A percentile compares a stretch with the other conserved stretches of the same genome.
These are phyloP conservation scores for Volucella zonaria DNA, from an alignment of 2,888 invertebrate species.

Conservation along the genomic window DNA sequence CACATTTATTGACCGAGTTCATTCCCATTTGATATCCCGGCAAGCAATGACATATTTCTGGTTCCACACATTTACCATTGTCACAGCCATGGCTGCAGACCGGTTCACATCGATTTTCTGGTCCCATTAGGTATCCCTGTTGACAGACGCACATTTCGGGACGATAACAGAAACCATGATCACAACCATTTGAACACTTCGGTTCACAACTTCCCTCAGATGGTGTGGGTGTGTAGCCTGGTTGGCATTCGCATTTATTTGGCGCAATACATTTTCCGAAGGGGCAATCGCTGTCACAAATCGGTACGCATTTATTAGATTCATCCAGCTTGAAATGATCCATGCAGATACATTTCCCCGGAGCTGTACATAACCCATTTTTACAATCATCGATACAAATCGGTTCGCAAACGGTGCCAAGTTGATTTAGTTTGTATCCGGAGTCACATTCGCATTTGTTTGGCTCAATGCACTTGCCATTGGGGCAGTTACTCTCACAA, in stretches of 20 bases:
- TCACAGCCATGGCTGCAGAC: slow-evolving; percentile 77
- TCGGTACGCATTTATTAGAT: slow-evolving; percentile 68
- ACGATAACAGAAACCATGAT: slow-evolving; percentile 76
- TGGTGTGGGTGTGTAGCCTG: slow-evolving; percentile 49
- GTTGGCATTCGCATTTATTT: slow-evolving; percentile 59
- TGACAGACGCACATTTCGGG: slow-evolving; percentile 82
- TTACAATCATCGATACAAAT: slow-evolving; percentile 56
- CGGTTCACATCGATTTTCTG: slow-evolving; percentile 77
- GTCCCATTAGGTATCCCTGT: slow-evolving; percentile 79
- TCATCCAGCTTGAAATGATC: slow-evolving; percentile 76
- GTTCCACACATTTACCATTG: slow-evolving; percentile 83
- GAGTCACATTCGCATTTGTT: slow-evolving; percentile 80
- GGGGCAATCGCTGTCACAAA: slow-evolving; percentile 75
- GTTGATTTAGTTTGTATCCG: slow-evolving; percentile 67
- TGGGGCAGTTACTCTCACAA: slow-evolving; percentile 78
- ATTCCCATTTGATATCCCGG: slow-evolving; percentile 78
- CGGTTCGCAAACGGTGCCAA: slow-evolving; percentile 21
- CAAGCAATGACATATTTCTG: slow-evolving; percentile 83
- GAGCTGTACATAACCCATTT: slow-evolving; percentile 76
- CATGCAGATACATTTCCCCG: slow-evolving; percentile 79
- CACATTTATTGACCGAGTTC: slow-evolving; percentile 75
- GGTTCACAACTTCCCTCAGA: slow-evolving; percentile 78
- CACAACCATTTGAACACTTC: slow-evolving; percentile 75
- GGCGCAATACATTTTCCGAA: slow-evolving; percentile 61
- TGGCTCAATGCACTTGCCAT: slow-evolving; percentile 80